Conservation (phyloP, 2,888 invertebrate genomes). For the Dermolepida albohirtum region DNA sequence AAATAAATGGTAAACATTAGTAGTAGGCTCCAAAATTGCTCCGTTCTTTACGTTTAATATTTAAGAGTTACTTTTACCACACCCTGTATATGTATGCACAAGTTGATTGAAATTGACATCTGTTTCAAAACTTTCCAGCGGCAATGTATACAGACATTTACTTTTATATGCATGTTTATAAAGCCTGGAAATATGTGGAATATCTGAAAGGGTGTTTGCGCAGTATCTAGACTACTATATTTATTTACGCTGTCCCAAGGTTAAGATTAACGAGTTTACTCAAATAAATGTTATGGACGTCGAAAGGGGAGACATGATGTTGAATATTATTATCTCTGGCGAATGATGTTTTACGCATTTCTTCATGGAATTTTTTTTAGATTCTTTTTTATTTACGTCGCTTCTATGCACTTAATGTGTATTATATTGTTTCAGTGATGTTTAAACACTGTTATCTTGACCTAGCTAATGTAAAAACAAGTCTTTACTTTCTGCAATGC, state of each 20-base stretch:
- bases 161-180: conserved; percentile 7
- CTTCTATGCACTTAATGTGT: no score
- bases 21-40: no score
- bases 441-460: conserved; percentile 28
- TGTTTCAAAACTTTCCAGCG: no score
- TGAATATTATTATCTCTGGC: conserved; percentile 24
- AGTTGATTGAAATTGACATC: no score
- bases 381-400: no score
- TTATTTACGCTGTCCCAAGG: conserved; percentile 36
- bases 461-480: conserved; percentile 30
- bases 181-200: conserved; percentile 25
- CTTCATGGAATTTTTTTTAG: no score
- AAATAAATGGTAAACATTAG: no score
- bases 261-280: conserved; percentile 39
- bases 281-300: conserved; percentile 26
- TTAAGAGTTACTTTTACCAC: no score
- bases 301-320: conserved; percentile 21
- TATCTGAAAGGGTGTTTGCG: conserved; percentile 33
- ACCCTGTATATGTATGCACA: no score
- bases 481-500: background rate
- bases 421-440: conserved; percentile 18
- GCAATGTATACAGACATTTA: no score
- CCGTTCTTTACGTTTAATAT: no score
- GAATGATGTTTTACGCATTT: conserved; percentile 14
- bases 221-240: conserved; percentile 36